Base-by-base conservation (phyloP, 1,140 invertebrate species). In the Scaptomyza hsui region DNA sequence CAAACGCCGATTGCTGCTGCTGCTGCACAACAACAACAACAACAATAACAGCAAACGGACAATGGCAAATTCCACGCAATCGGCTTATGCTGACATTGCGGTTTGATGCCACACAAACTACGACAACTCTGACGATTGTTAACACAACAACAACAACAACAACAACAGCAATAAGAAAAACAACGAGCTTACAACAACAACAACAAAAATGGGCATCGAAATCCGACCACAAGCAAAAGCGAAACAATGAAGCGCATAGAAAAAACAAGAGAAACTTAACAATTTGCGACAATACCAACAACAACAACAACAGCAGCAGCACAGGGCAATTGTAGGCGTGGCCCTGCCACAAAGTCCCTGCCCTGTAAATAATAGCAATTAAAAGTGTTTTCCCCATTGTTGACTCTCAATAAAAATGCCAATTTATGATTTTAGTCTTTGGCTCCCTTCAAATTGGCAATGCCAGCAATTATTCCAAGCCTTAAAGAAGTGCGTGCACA, bases 11-110 rank as follows among this genome's bases (percentile, higher is more conserved):
- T 41, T 6, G 12, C 9, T 15, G 39, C 26, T 6, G 9, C 26
- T 6, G 12, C 9, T 15, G 39, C 13, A 44, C 52, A 45, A 47
- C 53, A 61, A 52, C 63, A 73, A 21, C 19, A 29, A 29, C 26
- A 29, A 29, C 0, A 29, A 29, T 6, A 29, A 29, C 6, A 29
- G 9, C 7, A 26, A 26, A 1, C 75, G 73, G 64, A 81, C 81
- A 86, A 86, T 81, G 67, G 68, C 42, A 82, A 88, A 88, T 88
- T 81, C 82, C 82, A 88, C 71, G 71, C 83, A 88, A 88, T 88
- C 82, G 78, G 82, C 82, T 86, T 86, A 86, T 72, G 71, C 62
- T 75, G 70, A 62, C 73, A 80, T 81, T 72, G 81, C 71, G 82
- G 82, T 78, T 76, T 80, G 80, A 62, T 75, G 78, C 57, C 71